Conservation (phyloP, 2,888 invertebrate genomes). For the Cosmopolites sordidus region DNA sequence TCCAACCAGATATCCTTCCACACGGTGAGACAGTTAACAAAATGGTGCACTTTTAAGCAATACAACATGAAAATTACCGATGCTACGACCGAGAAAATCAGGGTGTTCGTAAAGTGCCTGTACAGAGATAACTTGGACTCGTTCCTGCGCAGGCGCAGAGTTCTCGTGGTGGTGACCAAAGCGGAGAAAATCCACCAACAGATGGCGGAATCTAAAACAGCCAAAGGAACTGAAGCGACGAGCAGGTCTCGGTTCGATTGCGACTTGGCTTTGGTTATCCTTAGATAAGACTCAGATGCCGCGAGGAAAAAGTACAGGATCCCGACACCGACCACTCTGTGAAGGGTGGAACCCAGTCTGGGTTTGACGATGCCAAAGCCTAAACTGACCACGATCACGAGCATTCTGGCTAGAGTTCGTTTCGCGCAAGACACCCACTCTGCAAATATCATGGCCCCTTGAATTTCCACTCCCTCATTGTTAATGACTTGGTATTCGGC, state of each 20-base stretch:
- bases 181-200: constrained; percentile 94
- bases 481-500: constrained; percentile 81
- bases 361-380: constrained; percentile 97
- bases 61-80: constrained; percentile 92
- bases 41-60: constrained; percentile 77
- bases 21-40: constrained; percentile 71
- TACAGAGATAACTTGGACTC: constrained; percentile 85
- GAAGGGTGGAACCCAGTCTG: constrained; percentile 81
- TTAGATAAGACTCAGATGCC: constrained; percentile 79
- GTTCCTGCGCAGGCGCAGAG: constrained; percentile 81
- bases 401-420: constrained; percentile 84
- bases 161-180: constrained; percentile 84
- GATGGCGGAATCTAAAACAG: constrained; percentile 79
- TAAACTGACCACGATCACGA: constrained; percentile 90
- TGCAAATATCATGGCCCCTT: constrained; percentile 75
- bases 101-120: constrained; percentile 89
- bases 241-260: constrained; percentile 60
- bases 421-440: constrained; percentile 91
- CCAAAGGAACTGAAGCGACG: constrained; percentile 80
- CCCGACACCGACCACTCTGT: constrained; percentile 82
- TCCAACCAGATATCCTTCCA: constrained; percentile 94
- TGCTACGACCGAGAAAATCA: constrained; percentile 85
- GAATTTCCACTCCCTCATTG: constrained; percentile 59
- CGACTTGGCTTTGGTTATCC: constrained; percentile 62
- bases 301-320: constrained; percentile 78